Conservation (phyloP, 2,797 vertebrate species). For the Argyrosomus regius region DNA sequence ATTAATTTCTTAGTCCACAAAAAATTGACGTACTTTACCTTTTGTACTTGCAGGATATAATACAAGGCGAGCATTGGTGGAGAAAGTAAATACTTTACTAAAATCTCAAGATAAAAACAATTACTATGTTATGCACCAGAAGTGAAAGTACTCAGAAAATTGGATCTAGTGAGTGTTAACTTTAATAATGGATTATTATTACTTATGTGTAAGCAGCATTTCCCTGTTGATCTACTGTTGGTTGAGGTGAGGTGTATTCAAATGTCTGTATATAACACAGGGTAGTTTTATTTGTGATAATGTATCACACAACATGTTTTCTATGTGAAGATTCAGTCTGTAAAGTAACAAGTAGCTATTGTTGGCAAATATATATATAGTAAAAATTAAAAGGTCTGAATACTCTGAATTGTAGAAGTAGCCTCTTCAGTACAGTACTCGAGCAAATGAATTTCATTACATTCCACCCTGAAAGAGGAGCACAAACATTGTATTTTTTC, state of each 20-base stretch:
- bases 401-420: not conserved
- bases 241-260: not conserved
- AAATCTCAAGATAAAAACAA: too few species aligned
- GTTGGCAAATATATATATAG: not conserved
- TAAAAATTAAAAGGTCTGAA: not conserved
- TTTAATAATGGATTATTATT: not conserved
- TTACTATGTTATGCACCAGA: not conserved
- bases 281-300: too few species aligned
- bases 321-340: not conserved
- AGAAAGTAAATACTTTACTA: not conserved
- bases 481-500: not conserved
- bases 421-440: not conserved
- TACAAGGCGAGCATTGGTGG: not conserved
- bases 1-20: too few species aligned
- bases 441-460: not conserved
- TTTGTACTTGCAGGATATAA: not conserved
- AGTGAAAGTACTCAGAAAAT: not conserved
- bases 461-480: too few species aligned
- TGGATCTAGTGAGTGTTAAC: not conserved
- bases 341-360: not conserved
- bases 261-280: not conserved
- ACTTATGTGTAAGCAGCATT: not conserved
- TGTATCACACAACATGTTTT: not conserved
- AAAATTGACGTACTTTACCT: not conserved
- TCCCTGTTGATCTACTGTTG: not conserved